These are phyloP conservation scores for Philhelius pedissequus DNA, from an alignment of 2,888 invertebrate genomes.

Conservation along the genomic window DNA sequence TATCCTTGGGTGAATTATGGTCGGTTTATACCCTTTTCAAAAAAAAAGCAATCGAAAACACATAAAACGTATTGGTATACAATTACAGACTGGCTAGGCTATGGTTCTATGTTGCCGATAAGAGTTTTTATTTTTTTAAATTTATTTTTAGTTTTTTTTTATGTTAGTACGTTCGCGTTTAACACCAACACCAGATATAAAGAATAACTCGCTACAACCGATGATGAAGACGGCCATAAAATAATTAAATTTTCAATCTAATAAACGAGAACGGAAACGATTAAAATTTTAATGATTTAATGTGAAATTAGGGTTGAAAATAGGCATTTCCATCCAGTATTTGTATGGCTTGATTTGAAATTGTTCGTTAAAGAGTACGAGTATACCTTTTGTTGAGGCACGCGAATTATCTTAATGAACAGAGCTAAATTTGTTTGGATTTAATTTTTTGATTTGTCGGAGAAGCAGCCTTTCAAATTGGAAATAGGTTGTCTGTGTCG, in stretches of 20 bases:
- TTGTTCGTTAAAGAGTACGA: background rate
- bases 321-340: background rate
- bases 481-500: background rate
- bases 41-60: slow-evolving; percentile 38
- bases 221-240: background rate
- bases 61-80: slow-evolving; percentile 50
- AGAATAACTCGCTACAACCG: background rate
- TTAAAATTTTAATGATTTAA: slow-evolving; percentile 47
- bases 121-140: slow-evolving; percentile 12
- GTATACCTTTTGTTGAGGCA: background rate
- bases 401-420: background rate
- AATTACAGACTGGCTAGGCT: slow-evolving; percentile 15
- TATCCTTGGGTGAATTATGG: slow-evolving; percentile 10
- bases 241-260: slow-evolving; percentile 43
- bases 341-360: background rate
- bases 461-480: background rate
- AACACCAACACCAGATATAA: too few species aligned
- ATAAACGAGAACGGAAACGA: slow-evolving; percentile 52
- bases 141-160: slow-evolving; percentile 52
- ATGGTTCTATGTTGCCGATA: slow-evolving; percentile 36
- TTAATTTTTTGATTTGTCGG: background rate
- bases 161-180: slow-evolving; percentile 2
- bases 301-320: slow-evolving; percentile 10
- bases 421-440: background rate
- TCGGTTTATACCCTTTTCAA: slow-evolving; percentile 49